Evolutionary conservation across 2,888 invertebrate species (phyloP), one percentile per base, ranked within the genome.

Genomic region (Gymnosoma rotundatum): DNA sequence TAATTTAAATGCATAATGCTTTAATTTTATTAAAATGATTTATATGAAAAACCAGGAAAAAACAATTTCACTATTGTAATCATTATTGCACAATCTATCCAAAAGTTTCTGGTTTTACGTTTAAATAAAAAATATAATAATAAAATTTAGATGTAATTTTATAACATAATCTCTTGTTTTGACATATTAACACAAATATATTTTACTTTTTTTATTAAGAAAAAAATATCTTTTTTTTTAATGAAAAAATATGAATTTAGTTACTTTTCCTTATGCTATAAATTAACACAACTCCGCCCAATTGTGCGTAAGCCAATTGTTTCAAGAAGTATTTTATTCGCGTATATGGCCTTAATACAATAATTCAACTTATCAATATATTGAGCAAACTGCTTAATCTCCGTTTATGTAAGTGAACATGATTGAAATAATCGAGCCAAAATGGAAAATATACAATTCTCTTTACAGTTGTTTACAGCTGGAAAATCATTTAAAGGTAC

Each of bases 261-360:
- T 54, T 56, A 66, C 16, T 79, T 78, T 83, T 81, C 75, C 67
- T 56, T 21, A 64, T 75, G 48, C 58, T 75, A 42, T 63, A 78
- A 73, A 52, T 54, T 72, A 25, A 61, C 21, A 63, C 61, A 54
- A 56, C 80, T 79, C 80, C 74, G 74, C 74, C 63, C 56, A 69
- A 63, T 54, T 36, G 12, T n/a, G 73, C 54, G 6, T 67, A 58
- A 58, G 18, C n/a, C 21, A n/a, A 36, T 48, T 78, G 25, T 21
- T 50, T 45, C 16, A 25, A 45, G 42, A n/a, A 58, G 9, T 14
- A 12, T 48, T 48, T 45, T 12, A 56, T 18, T 2, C 14, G 16
- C 38, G 12, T 36, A 38, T 70, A 36, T 36, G 50, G 50, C 0
- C 21, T 0, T 14, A n/a, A 16, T 25, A 38, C 36, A 32, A 52